These are phyloP conservation scores for Sebastiscus tertius DNA, from an alignment of 2,797 vertebrate species.

Conservation along the genomic window DNA sequence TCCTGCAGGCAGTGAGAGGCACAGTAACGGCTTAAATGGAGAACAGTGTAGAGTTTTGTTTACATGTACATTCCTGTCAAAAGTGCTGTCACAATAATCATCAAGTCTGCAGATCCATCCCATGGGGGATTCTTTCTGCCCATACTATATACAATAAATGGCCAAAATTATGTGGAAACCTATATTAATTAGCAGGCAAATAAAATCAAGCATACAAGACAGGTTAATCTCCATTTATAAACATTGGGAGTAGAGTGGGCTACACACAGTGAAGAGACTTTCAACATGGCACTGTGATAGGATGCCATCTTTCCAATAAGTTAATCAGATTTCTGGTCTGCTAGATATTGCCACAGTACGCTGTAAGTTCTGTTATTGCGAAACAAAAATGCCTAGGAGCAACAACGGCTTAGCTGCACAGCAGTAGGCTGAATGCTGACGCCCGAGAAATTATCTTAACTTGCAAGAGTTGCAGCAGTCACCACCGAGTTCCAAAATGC, in stretches of 20 bases:
- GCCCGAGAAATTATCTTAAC: neutral
- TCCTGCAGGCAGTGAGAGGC: conserved; percentile 77
- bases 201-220: neutral
- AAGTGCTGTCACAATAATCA: neutral
- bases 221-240: neutral
- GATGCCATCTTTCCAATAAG: conserved; percentile 12
- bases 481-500: neutral
- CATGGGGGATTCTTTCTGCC: neutral
- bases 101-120: neutral
- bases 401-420: neutral
- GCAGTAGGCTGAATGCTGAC: neutral
- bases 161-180: neutral
- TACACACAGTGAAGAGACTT: neutral
- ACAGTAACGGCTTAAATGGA: conserved; percentile 13
- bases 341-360: neutral
- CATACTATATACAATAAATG: neutral
- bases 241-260: neutral
- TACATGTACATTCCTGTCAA: neutral
- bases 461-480: neutral
- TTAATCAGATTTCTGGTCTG: neutral
- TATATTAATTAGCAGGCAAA: neutral
- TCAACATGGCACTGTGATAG: neutral
- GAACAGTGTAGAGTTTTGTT: neutral
- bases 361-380: neutral
- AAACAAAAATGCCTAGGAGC: neutral